phyloP scores from a whole-genome alignment of 2,888 invertebrate genomes.

The Pyrocoelia pectoralis region DNA sequence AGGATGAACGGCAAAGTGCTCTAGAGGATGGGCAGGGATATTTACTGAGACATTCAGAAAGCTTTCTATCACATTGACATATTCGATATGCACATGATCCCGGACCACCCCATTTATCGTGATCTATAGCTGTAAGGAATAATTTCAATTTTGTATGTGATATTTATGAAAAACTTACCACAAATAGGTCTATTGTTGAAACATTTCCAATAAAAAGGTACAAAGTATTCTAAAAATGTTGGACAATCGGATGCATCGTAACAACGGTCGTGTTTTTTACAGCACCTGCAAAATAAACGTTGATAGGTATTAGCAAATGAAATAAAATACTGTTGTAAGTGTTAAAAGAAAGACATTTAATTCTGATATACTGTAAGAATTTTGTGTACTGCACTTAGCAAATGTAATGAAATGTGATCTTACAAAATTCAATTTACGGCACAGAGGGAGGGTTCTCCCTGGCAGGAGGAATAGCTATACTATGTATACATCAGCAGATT shows the following conservation, averaged over 20 bases:
- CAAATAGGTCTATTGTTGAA: conserved; percentile 79
- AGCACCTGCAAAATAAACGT: conserved; percentile 78
- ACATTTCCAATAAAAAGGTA: conserved; percentile 90
- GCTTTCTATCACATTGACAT: conserved; percentile 83
- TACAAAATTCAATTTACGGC: too few relatives aligned
- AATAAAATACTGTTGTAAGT: too few relatives aligned
- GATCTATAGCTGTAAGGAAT: conserved; percentile 61
- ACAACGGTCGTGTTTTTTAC: conserved; percentile 86
- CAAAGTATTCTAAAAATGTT: conserved; percentile 82
- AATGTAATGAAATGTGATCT: too few relatives aligned
- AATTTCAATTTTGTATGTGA: background rate
- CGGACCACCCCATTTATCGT: conserved; percentile 66
- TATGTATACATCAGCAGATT: too few relatives aligned
- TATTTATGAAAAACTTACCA: conserved; percentile 64
- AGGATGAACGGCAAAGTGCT: conserved; percentile 76
- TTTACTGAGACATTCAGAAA: conserved; percentile 80
- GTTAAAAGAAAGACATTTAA: too few relatives aligned
- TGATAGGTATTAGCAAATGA: too few relatives aligned
- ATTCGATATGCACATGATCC: conserved; percentile 78
- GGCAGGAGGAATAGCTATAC: too few relatives aligned
- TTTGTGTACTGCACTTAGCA: too few relatives aligned
- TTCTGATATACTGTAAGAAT: too few relatives aligned
- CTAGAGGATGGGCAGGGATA: conserved; percentile 78
- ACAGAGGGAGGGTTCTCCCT: too few relatives aligned
- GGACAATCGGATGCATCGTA: conserved; percentile 83